Base-by-base conservation (phyloP, 2,888 invertebrate genomes). In the Cosmorhoe ocellata region DNA sequence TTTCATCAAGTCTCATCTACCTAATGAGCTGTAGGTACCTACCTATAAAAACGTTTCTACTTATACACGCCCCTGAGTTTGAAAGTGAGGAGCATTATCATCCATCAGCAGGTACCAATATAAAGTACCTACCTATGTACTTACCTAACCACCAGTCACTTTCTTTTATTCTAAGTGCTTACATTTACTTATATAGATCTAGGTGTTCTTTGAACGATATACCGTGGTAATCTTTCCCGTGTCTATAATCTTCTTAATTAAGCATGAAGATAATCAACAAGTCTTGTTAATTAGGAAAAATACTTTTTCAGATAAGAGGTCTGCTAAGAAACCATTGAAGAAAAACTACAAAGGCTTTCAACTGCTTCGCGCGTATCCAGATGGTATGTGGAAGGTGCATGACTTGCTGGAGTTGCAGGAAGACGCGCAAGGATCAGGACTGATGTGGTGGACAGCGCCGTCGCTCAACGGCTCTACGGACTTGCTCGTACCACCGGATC, bases 401-500 rank as follows among this genome's bases (percentile, higher is more conserved):
- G 84, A 88, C 26, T 71, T 91, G 66, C 57, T 89, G 51, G 88
- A 89, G 26, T 67, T 91, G 33, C 80, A 87, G 51, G 91, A 91
- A 32, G 91, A 91, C 8, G 86, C 87, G 0, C 84, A 87, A 36
- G 90, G 88, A 0, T 90, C 90, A 0, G 91, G 87, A 0, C 39
- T 91, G 7, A 89, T 85, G 86, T 91, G 91, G 91, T 91, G 91
- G 91, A 84, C 90, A 0, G 53, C 76, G 12, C 91, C 91, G 0
- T 83, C 90, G 0, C 66, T 90, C 3, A 90, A 90, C 44, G 81
- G 92, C 3, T 87, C 93, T 3, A 93, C 93, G 0, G 96, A 96
- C 70, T 84, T 96, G 3, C 91, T 96, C 39, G 92, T 96, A 8
- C 93, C 96, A 0, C 95, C 95, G 1, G 92, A 92, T 52, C 86